Evolutionary conservation across 1,140 invertebrate species (phyloP).

Genomic region (Bombus sibiricus): DNA sequence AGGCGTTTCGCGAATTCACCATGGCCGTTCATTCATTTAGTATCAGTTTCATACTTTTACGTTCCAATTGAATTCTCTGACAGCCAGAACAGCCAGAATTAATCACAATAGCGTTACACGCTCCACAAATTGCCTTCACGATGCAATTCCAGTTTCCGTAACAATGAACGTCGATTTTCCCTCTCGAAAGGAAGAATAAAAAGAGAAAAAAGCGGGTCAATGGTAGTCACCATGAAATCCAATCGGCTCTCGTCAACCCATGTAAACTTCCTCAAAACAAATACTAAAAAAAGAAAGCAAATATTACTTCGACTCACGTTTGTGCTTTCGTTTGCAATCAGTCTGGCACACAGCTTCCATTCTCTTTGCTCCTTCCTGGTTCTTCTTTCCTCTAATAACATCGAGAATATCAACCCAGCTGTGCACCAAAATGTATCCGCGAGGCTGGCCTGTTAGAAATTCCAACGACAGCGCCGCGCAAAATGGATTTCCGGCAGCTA

Average conservation of each 20-base stretch:
- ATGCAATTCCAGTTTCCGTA: neutral
- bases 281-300: neutral
- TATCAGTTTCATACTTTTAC: conserved; percentile 18
- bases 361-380: neutral
- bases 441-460: conserved; percentile 2
- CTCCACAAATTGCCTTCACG: neutral
- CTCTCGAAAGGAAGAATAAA: neutral
- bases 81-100: neutral
- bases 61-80: conserved; percentile 7
- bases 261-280: neutral
- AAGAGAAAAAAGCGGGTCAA: neutral
- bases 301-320: neutral
- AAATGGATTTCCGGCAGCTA: conserved; percentile 36
- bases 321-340: neutral
- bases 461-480: conserved; percentile 13
- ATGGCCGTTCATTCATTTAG: conserved; percentile 8
- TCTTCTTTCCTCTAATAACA: neutral
- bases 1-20: neutral
- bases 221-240: neutral
- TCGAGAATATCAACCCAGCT: neutral
- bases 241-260: neutral
- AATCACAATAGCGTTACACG: conserved; percentile 1
- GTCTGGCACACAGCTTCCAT: neutral
- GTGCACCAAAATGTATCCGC: conserved; percentile 14
- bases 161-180: neutral